Base-by-base conservation (phyloP, 2,113 vertebrate genomes). In the Prionailurus viverrinus region DNA sequence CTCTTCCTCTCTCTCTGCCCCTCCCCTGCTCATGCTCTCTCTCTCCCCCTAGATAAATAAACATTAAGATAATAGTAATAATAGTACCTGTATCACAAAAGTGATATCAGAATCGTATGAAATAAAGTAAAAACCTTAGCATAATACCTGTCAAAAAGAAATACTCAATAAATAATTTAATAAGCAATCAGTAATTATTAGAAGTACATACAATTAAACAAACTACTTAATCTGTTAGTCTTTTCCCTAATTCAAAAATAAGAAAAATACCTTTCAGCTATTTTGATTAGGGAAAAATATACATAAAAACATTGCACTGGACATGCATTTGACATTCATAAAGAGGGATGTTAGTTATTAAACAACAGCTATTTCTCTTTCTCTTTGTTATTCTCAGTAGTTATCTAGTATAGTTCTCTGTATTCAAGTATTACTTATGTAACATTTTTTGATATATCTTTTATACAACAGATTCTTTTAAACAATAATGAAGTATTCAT, bases 401-500 rank as follows among this genome's bases (percentile, higher is more conserved):
- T 36, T 36, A 86, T 33, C 81, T 94, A 82, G 45, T 74, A 82
- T 63, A 68, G 16, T 45, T 82, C 39, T 95, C 83, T 55, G 19
- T 83, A 88, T 45, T 58, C 39, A 94, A 94, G 25, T 66, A 96
- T 58, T 87, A 76, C 51, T 81, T 97, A 89, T 79, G 14, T 90
- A 58, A 76, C 1, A 15, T 79, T 93, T 80, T 85, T 27, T 61
- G 45, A 48, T 68, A 89, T 92, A 86, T 68, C n/a, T 91, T 97
- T 94, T 94, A 82, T 55, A 80, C 7, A 95, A 79, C 23, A 45
- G 9, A 12, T 92, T 92, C 51, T 48, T 94, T 95, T 91, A 93
- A 95, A 76, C 16, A 95, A 91, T 27, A 95, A 74, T 94, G 36
- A 96, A 97, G 89, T 89, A 97, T 79, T 95, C 25, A 92, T 81